Percentiles rank a stretch among this genome's conserved stretches.
These are phyloP conservation scores for Pterobdella sp. DNA, from an alignment of 2,888 invertebrate genomes.

Conservation along the genomic window DNA sequence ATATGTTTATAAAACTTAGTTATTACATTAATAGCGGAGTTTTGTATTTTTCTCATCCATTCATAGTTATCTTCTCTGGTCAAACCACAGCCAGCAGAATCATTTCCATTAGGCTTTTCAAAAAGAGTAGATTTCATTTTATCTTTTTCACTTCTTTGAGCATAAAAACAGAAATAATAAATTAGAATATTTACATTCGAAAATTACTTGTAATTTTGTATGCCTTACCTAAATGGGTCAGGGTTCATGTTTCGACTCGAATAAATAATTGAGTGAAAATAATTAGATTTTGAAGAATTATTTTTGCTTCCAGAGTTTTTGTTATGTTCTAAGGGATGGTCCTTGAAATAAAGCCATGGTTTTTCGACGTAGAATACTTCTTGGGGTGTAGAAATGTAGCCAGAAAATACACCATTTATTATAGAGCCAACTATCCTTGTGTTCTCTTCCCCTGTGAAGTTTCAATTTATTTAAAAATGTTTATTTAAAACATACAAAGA, in stretches of 20 bases:
- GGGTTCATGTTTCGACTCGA: constrained; percentile 69
- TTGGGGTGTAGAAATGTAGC: constrained; percentile 13
- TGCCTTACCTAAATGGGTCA: neutral
- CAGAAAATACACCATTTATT: constrained; percentile 22
- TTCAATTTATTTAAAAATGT: too few relatives aligned
- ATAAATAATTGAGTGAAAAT: constrained; percentile 86
- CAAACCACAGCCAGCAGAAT: constrained; percentile 59
- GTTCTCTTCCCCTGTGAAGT: neutral
- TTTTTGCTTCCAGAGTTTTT: neutral
- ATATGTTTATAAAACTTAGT: neutral
- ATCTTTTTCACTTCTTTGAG: neutral
- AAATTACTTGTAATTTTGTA: neutral
- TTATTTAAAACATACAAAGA: too few relatives aligned
- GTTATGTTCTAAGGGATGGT: neutral
- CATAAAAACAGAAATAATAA: neutral
- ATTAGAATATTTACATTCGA: neutral
- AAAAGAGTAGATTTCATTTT: neutral
- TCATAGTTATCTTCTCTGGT: constrained; percentile 70
- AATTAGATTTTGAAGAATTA: constrained; percentile 58
- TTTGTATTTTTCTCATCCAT: constrained; percentile 84
- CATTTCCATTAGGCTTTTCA: neutral
- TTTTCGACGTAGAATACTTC: constrained; percentile 21
- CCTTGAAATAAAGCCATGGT: constrained; percentile 1
- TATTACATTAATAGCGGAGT: constrained; percentile 49
- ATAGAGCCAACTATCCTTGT: constrained; percentile 17